Conservation (phyloP, 23 tunicate species). For the Ascidia mentula region DNA sequence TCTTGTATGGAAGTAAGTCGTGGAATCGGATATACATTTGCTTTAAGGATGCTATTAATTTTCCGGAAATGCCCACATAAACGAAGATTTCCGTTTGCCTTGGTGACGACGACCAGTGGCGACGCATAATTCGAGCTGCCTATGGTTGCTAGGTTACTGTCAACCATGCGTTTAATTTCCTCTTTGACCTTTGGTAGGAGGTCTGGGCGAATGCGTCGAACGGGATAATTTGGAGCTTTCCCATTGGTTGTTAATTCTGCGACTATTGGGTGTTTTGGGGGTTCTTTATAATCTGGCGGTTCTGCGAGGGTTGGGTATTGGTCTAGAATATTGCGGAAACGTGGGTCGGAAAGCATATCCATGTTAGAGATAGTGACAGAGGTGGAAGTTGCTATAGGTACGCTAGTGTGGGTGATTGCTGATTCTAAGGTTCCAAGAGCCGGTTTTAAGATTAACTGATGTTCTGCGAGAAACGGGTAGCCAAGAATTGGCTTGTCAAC, state of each 20-base stretch:
- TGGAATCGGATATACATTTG: neutral
- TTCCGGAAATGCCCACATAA: neutral
- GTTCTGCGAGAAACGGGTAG: neutral
- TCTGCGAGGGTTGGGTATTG: neutral
- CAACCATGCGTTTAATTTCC: neutral
- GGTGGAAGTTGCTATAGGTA: neutral
- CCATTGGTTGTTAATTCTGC: neutral
- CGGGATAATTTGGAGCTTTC: neutral
- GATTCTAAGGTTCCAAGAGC: neutral
- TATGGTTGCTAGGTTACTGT: neutral
- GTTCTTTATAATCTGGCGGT: neutral
- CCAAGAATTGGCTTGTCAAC: constrained; percentile 6
- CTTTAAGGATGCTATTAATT: neutral
- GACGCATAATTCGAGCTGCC: neutral
- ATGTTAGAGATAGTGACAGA: neutral
- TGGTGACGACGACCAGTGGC: neutral
- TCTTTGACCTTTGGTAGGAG: too few relatives aligned
- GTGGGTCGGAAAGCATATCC: neutral
- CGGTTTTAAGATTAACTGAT: neutral
- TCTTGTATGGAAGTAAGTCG: neutral
- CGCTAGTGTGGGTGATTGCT: neutral
- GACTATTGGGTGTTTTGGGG: neutral
- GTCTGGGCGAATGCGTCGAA: constrained; percentile 6
- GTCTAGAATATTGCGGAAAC: neutral
- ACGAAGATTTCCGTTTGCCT: neutral